A percentile compares a stretch with the other conserved stretches of the same genome.
phyloP scores from a whole-genome alignment of 2,797 vertebrate genomes.

The Manis crassicaudata region DNA sequence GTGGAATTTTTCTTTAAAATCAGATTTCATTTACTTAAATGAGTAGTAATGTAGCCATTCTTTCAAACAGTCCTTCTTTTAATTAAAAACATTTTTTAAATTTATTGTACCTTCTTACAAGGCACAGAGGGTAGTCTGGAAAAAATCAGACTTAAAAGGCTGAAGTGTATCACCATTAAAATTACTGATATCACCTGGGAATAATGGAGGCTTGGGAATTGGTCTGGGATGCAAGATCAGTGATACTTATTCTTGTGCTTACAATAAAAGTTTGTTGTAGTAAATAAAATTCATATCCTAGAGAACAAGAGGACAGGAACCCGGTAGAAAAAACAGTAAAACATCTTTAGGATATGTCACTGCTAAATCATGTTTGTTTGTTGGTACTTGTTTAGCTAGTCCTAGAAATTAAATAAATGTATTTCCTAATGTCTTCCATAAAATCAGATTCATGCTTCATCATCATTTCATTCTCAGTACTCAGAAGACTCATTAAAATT shows the following conservation, averaged over 20 bases:
- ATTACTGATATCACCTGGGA: conserved; percentile 4
- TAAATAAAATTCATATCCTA: background rate
- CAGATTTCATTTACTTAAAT: background rate
- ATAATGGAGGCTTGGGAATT: conserved; percentile 8
- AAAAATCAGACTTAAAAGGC: background rate
- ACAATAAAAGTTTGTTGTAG: background rate
- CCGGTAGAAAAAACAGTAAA: background rate
- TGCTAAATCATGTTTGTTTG: conserved; percentile 19
- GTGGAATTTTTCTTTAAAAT: conserved; percentile 40
- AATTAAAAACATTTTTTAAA: background rate
- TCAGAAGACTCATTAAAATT: conserved; percentile 50
- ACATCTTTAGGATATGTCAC: background rate
- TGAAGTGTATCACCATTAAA: background rate
- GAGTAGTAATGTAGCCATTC: conserved; percentile 5
- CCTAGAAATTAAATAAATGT: conserved; percentile 22
- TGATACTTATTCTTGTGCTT: conserved; percentile 27
- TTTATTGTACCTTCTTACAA: background rate
- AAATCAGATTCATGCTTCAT: conserved; percentile 45
- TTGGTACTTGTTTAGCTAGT: background rate
- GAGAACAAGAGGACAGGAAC: background rate
- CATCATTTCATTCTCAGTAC: conserved; percentile 47
- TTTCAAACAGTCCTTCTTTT: background rate
- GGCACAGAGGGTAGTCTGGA: background rate
- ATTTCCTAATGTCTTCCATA: conserved; percentile 25
- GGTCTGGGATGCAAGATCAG: background rate